A percentile compares a stretch with the other conserved stretches of the same genome.
Evolutionary conservation across 2,888 invertebrate species (phyloP).

Genomic region (Pyrochroa serraticornis): DNA sequence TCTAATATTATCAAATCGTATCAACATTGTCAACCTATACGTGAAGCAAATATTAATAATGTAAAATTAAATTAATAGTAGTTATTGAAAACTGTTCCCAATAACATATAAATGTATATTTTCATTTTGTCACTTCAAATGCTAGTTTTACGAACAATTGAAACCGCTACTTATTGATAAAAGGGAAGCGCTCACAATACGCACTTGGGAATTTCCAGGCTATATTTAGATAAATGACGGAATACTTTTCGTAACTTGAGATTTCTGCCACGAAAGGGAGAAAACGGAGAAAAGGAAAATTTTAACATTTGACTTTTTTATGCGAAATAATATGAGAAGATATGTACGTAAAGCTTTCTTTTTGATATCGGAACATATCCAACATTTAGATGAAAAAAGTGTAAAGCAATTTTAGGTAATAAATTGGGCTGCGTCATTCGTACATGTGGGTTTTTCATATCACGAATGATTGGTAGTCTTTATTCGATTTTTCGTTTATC

Average conservation of each 20-base stretch:
- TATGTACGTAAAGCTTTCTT: conserved; percentile 25
- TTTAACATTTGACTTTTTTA: conserved; percentile 29
- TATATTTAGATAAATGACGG: conserved; percentile 20
- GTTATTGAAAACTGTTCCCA: too few species aligned
- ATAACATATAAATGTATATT: too few species aligned
- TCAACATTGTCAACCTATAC: too few species aligned
- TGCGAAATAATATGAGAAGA: conserved; percentile 27
- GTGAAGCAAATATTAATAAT: too few species aligned
- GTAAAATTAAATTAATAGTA: too few species aligned
- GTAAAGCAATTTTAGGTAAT: neutral
- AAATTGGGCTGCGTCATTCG: neutral
- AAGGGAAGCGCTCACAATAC: neutral
- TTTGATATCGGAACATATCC: conserved; percentile 23
- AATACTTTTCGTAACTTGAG: conserved; percentile 6
- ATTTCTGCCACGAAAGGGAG: conserved; percentile 14
- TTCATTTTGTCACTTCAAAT: too few species aligned
- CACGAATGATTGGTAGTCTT: too few species aligned
- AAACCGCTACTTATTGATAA: neutral
- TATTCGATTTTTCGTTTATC: too few species aligned
- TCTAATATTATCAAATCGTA: too few species aligned
- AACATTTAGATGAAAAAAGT: conserved; percentile 25
- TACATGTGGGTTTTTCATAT: neutral
- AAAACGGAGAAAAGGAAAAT: conserved; percentile 29
- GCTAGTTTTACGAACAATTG: neutral
- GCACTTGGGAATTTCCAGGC: neutral